These are phyloP conservation scores for Eupsilia transversa DNA, from an alignment of 2,888 invertebrate species.

Conservation along the genomic window DNA sequence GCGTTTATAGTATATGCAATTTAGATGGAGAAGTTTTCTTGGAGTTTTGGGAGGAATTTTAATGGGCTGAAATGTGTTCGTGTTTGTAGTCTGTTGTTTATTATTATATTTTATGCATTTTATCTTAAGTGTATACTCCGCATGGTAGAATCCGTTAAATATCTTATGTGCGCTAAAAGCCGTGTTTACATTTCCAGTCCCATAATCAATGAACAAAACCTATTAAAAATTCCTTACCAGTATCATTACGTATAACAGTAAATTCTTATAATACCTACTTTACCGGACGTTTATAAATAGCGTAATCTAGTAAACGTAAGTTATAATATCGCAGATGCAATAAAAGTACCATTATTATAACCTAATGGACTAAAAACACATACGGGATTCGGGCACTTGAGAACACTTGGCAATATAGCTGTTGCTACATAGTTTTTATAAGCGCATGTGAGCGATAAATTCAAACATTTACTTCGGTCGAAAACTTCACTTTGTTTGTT, in stretches of 20 bases:
- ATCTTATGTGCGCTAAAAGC: not conserved
- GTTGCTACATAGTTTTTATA: conserved; percentile 81
- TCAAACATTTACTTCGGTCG: conserved; percentile 80
- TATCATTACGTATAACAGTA: no score
- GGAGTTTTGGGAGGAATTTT: conserved; percentile 28
- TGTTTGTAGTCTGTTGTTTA: not conserved
- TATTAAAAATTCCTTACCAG: no score
- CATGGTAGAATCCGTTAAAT: not conserved
- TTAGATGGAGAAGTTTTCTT: conserved; percentile 47
- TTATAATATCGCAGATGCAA: conserved; percentile 67
- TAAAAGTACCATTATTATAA: conserved; percentile 73
- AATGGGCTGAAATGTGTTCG: conserved; percentile 8
- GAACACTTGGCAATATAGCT: conserved; percentile 71
- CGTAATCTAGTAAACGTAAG: conserved; percentile 68
- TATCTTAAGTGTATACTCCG: not conserved
- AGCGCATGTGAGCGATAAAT: conserved; percentile 83
- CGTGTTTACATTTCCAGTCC: not conserved
- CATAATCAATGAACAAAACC: not conserved
- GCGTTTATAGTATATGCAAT: conserved; percentile 61
- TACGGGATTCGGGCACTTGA: conserved; percentile 71
- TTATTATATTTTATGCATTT: not conserved
- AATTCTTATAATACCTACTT: conserved; percentile 52
- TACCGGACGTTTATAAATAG: conserved; percentile 64
- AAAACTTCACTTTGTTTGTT: conserved; percentile 83
- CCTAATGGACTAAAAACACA: conserved; percentile 70